Conservation (phyloP, 2,797 vertebrate species). For the Anas georgica region DNA sequence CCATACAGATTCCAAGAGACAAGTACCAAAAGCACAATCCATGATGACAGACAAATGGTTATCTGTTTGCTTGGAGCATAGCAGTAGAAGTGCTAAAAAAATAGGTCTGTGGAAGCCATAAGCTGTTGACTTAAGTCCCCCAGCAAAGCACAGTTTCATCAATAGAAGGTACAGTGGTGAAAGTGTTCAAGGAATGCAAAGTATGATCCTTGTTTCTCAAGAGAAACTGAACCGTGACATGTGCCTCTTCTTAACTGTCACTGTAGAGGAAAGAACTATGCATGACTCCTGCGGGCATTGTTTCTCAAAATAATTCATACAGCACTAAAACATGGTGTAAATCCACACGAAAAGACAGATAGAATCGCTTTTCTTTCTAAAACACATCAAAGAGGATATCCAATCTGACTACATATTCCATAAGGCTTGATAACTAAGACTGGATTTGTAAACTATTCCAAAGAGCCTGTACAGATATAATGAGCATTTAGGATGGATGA, state of each 20-base stretch:
- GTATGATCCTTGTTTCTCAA: background rate
- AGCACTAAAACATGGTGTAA: background rate
- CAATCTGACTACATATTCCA: background rate
- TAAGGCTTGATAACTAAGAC: background rate
- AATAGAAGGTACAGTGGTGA: background rate
- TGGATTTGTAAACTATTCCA: background rate
- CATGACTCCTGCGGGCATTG: background rate
- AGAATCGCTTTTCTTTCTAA: rapidly evolving
- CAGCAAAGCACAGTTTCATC: background rate
- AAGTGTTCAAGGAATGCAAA: background rate
- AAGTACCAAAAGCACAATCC: background rate
- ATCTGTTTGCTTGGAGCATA: background rate
- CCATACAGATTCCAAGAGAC: background rate
- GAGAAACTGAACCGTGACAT: background rate
- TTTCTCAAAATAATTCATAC: background rate
- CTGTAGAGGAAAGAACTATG: background rate
- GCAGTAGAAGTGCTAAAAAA: background rate
- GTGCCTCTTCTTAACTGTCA: background rate
- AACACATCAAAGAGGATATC: background rate
- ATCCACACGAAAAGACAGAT: background rate
- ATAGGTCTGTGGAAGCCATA: background rate
- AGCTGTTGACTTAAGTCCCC: background rate
- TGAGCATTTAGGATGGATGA: rapidly evolving
- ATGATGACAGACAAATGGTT: background rate
- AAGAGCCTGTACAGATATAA: background rate